phyloP scores from a whole-genome alignment of 2,797 vertebrate species.

The Hirundo rustica region DNA sequence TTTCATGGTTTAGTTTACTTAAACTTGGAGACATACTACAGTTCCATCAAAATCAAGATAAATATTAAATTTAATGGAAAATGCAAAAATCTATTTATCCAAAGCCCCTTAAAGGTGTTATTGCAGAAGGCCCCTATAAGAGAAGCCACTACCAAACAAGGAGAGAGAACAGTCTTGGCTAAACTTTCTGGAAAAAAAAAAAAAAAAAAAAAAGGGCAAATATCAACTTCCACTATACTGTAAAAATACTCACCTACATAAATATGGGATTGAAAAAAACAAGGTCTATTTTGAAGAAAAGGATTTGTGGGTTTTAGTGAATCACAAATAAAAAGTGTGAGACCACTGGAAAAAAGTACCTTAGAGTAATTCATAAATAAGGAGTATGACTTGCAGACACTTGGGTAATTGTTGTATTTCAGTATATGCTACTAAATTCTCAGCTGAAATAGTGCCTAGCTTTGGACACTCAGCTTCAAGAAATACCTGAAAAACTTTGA shows the following conservation, averaged over 20 bases:
- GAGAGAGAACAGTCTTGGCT: background rate
- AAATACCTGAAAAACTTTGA: background rate
- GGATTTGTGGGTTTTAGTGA: background rate
- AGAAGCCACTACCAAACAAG: background rate
- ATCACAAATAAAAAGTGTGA: background rate
- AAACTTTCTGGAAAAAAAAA: background rate
- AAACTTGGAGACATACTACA: background rate
- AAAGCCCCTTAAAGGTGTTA: background rate
- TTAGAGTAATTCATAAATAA: background rate
- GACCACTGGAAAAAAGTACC: background rate
- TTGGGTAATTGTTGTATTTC: background rate
- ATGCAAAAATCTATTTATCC: background rate
- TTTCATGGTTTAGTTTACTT: background rate
- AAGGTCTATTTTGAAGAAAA: background rate
- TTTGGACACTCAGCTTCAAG: background rate
- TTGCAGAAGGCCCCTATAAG: background rate
- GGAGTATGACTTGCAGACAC: background rate
- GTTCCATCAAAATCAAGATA: background rate
- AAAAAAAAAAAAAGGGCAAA: fast-evolving
- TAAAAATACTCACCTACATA: background rate
- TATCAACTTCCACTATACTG: background rate
- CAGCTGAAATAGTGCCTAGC: background rate
- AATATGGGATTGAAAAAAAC: background rate
- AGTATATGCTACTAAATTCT: background rate
- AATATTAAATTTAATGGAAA: background rate